These are phyloP conservation scores for Carpatolechia fugitivella DNA, from an alignment of 2,888 invertebrate species.

Conservation along the genomic window DNA sequence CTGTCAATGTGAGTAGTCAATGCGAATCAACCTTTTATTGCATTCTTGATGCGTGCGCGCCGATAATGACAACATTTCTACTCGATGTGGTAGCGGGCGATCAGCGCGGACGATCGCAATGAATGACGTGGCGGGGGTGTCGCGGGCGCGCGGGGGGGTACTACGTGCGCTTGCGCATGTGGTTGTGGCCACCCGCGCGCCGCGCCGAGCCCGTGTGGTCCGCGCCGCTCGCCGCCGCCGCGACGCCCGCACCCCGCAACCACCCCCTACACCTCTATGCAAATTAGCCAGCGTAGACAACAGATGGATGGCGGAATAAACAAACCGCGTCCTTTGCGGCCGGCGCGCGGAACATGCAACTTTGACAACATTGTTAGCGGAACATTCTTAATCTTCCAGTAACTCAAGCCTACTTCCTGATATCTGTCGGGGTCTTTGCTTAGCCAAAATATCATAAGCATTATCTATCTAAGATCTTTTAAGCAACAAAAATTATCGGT, in stretches of 20 bases:
- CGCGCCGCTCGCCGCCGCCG: constrained; percentile 46
- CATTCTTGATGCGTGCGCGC: constrained; percentile 64
- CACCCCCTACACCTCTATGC: constrained; percentile 67
- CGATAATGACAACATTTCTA: constrained; percentile 76
- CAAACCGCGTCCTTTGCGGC: constrained; percentile 71
- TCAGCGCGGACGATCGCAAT: constrained; percentile 73
- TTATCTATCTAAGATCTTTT: neutral
- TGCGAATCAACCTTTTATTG: constrained; percentile 57
- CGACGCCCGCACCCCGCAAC: constrained; percentile 38
- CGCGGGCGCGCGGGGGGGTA: constrained; percentile 44
- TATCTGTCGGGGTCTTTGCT: neutral
- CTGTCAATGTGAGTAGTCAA: constrained; percentile 48
- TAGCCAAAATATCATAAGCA: no score
- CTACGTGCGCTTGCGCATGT: constrained; percentile 70
- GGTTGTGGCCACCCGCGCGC: constrained; percentile 77
- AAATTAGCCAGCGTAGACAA: constrained; percentile 78
- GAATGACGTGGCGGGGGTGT: constrained; percentile 67
- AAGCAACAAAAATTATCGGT: neutral
- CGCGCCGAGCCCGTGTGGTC: constrained; percentile 79
- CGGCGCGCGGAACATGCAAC: constrained; percentile 25
- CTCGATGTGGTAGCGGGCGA: constrained; percentile 69
- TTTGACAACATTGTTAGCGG: constrained; percentile 16
- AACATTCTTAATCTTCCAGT: neutral
- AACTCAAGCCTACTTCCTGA: constrained; percentile 7
- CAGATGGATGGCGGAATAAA: constrained; percentile 79